Evolutionary conservation across 2,888 invertebrate species (phyloP).

Genomic region (Cataglyphis rosenhaueri): DNA sequence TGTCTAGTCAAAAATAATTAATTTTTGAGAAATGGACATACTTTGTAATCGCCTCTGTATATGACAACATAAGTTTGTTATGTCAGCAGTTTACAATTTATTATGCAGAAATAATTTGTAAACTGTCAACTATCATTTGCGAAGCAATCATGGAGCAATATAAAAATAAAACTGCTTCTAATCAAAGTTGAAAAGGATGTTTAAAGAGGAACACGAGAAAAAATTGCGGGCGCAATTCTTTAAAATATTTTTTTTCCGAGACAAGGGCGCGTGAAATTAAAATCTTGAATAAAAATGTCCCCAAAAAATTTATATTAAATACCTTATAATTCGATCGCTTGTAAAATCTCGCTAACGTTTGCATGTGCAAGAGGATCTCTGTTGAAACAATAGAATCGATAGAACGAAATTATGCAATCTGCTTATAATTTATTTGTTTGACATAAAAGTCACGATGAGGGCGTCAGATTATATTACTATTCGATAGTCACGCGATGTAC

Average conservation of each 20-base stretch:
- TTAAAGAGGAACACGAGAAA: conserved; percentile 32
- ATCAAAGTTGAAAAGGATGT: conserved; percentile 24
- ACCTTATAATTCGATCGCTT: conserved; percentile 1
- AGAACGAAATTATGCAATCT: conserved; percentile 49
- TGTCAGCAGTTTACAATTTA: no score
- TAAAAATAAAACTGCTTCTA: conserved; percentile 51
- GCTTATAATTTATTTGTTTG: conserved; percentile 6
- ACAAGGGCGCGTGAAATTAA: background rate
- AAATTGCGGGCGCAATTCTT: conserved; percentile 21
- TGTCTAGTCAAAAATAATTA: background rate
- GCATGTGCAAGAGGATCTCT: background rate
- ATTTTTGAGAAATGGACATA: background rate
- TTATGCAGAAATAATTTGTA: background rate
- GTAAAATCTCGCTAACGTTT: background rate
- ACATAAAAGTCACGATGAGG: background rate
- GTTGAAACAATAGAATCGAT: conserved; percentile 8
- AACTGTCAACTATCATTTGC: background rate
- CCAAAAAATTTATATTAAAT: background rate
- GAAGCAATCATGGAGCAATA: background rate
- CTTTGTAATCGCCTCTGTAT: background rate
- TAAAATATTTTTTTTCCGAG: background rate
- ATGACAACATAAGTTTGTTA: no score
- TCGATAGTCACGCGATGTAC: background rate
- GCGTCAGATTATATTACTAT: conserved; percentile 6
- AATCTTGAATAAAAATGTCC: background rate